These are phyloP conservation scores for Pseudochaenichthys georgianus DNA, from an alignment of 2,797 vertebrate genomes.

Conservation along the genomic window DNA sequence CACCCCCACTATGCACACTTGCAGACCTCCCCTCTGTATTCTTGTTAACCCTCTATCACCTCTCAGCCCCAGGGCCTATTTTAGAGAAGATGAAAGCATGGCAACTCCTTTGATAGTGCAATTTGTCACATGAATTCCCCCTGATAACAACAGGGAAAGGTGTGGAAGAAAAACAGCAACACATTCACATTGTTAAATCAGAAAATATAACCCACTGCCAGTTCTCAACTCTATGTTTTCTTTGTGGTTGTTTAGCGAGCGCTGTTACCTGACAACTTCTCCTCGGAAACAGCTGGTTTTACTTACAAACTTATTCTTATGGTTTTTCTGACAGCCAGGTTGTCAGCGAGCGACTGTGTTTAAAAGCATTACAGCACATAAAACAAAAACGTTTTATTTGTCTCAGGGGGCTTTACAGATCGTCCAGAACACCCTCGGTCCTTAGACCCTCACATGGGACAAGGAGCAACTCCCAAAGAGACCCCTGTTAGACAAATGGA, in stretches of 20 bases:
- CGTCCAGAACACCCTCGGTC: no score
- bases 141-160: constrained; percentile 51
- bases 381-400: not conserved
- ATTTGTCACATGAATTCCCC: constrained; percentile 59
- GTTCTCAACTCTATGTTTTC: constrained; percentile 47
- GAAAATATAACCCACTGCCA: constrained; percentile 37
- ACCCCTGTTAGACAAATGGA: no score
- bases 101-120: constrained; percentile 65
- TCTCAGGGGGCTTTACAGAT: no score
- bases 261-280: constrained; percentile 40
- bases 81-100: constrained; percentile 60
- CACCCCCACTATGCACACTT: constrained; percentile 31
- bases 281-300: constrained; percentile 44
- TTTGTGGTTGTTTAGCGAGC: constrained; percentile 35
- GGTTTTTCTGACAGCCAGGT: not conserved
- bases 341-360: not conserved
- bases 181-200: constrained; percentile 51
- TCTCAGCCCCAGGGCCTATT: constrained; percentile 44
- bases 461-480: no score
- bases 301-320: not conserved
- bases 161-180: constrained; percentile 50
- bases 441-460: no score
- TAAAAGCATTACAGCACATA: not conserved
- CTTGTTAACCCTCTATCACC: constrained; percentile 48
- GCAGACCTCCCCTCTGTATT: constrained; percentile 39